A percentile compares a stretch with the other conserved stretches of the same genome.
phyloP scores from a whole-genome alignment of 2,888 invertebrate genomes.

The Drosophila vallismaia region DNA sequence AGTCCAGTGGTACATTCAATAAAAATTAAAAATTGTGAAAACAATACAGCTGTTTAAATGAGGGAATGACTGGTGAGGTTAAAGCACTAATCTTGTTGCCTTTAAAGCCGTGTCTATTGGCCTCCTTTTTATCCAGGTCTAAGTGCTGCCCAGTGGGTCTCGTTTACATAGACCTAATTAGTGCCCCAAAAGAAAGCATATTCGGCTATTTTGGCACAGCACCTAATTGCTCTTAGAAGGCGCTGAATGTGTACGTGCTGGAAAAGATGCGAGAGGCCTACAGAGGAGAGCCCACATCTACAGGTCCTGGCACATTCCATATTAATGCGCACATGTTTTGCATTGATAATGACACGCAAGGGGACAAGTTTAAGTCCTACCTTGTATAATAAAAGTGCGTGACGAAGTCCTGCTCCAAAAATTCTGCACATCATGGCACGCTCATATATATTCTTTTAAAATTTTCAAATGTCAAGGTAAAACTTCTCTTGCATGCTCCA shows the following conservation, averaged over 20 bases:
- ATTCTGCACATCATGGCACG: constrained; percentile 16
- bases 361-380: constrained; percentile 14
- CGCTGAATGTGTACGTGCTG: constrained; percentile 18
- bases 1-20: constrained; percentile 2
- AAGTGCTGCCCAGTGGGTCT: constrained; percentile 32
- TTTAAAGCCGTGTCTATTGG: constrained; percentile 44
- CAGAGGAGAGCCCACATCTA: neutral
- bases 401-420: constrained; percentile 16
- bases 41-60: neutral
- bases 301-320: constrained; percentile 62
- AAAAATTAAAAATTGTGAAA: constrained; percentile 2
- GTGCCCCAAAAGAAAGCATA: constrained; percentile 25
- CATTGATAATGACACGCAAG: constrained; percentile 69
- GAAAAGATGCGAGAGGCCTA: constrained; percentile 4
- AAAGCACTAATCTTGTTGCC: no score
- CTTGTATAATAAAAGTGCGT: constrained; percentile 16
- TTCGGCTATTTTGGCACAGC: constrained; percentile 23
- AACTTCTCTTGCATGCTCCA: neutral
- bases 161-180: constrained; percentile 37
- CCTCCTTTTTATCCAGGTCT: constrained; percentile 25
- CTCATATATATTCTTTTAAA: constrained; percentile 12
- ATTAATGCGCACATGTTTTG: constrained; percentile 80
- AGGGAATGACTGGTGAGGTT: neutral
- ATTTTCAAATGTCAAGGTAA: constrained; percentile 9
- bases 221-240: constrained; percentile 33